phyloP scores from a whole-genome alignment of 1,140 invertebrate species.

The Meloidogyne floridensis region DNA sequence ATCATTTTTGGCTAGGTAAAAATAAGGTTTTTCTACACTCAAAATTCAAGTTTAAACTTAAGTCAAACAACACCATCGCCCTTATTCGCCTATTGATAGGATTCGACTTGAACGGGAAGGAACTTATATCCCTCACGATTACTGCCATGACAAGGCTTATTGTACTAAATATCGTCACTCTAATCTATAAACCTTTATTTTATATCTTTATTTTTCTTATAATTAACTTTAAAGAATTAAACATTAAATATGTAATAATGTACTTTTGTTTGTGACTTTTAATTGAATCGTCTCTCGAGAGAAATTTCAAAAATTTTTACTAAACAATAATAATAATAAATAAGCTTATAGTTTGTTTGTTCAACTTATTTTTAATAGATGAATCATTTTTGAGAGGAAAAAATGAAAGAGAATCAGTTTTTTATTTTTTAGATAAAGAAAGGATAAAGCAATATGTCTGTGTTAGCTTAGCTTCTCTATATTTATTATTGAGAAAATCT shows the following conservation, averaged over 20 bases:
- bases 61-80: conserved; percentile 34
- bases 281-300: neutral
- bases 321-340: too few species aligned
- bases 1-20: conserved; percentile 35
- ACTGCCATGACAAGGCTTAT: conserved; percentile 37
- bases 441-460: too few species aligned
- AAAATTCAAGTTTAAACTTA: neutral
- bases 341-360: too few species aligned
- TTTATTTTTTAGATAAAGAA: too few species aligned
- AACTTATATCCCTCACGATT: conserved; percentile 32
- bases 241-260: too few species aligned
- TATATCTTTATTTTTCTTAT: neutral
- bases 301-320: neutral
- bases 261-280: neutral
- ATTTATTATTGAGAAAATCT: too few species aligned
- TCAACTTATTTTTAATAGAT: too few species aligned
- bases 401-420: too few species aligned
- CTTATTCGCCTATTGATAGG: conserved; percentile 23
- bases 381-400: too few species aligned
- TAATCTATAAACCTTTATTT: neutral
- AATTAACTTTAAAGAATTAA: neutral
- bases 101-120: conserved; percentile 27
- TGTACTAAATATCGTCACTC: conserved; percentile 1
- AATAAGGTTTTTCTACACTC: neutral
- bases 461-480: too few species aligned